Base-by-base conservation (phyloP, 2,113 vertebrate genomes). In the Lipophrys pholis region DNA sequence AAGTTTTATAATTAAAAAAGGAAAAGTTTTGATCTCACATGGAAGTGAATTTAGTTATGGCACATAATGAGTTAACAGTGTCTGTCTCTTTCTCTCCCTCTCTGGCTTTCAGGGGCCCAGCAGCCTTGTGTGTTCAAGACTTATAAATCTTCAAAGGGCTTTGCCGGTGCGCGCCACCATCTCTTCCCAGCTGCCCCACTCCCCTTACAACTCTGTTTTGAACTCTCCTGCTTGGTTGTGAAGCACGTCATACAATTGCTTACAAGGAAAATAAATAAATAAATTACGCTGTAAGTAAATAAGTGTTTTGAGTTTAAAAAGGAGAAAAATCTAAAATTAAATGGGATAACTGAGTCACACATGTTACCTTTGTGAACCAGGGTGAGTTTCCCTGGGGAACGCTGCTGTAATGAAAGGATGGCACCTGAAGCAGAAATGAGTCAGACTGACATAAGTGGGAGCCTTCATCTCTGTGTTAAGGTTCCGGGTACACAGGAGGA, bases 61-160 rank as follows among this genome's bases (percentile, higher is more conserved):
- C 83, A 82, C 68, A 41, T 69, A 71, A 89, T 66, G 85, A 82
- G 91, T 93, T 93, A 90, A 93, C 82, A 11, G 58, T 39, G 62
- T 46, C 62, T 52, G 10, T 54, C 17, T 40, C 52, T 73, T 56
- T 50, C 66, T 63, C 53, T 61, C 76, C 73, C 83, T 92, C 91
- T 77, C 87, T 82, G n/a, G 43, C 66, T 64, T 80, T 92, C 89
- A 93, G 94, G 90, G 95, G 92, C 93, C 93, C 88, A 87, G 87
- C 92, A 94, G 91, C 90, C 94, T 92, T 94, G 94, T 94, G 92
- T 93, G 94, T 94, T 96, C 93, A 96, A 94, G 91, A 93, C 94
- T 93, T 91, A 89, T 89, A 94, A 94, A 95, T 94, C 95, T 97
- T 97, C 96, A 97, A 97, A 97, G 95, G 85, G 84, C 92, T 93